These are phyloP conservation scores for Phrixothrix hirtus DNA, from an alignment of 2,888 invertebrate genomes.

Conservation along the genomic window DNA sequence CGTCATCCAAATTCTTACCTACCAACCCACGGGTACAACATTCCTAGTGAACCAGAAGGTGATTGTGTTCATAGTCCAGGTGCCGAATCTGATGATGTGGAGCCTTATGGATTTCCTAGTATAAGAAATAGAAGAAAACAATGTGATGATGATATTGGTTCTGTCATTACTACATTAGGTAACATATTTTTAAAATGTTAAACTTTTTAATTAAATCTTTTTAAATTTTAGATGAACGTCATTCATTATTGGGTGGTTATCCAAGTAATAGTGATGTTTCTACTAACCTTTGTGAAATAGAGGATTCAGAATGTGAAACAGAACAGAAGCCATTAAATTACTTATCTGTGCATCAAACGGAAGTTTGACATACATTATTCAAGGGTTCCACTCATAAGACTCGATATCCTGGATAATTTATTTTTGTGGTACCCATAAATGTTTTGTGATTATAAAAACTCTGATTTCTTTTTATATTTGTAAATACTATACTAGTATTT, in stretches of 20 bases:
- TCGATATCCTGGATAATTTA: slow-evolving; percentile 49
- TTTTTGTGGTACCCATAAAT: slow-evolving; percentile 40
- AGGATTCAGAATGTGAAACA: slow-evolving; percentile 79
- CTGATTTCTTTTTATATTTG: too few relatives aligned
- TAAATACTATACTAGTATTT: slow-evolving; percentile 14
- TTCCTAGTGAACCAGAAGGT: slow-evolving; percentile 68
- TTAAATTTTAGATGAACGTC: slow-evolving; percentile 66
- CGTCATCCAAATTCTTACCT: slow-evolving; percentile 85
- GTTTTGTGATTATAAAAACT: slow-evolving; percentile 5
- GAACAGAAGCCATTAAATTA: slow-evolving; percentile 56
- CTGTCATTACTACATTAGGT: slow-evolving; percentile 71
- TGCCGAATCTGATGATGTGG: slow-evolving; percentile 57
- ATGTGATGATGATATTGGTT: slow-evolving; percentile 67
- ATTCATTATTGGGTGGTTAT: slow-evolving; percentile 70
- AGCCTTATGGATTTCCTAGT: slow-evolving; percentile 59
- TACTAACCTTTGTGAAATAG: slow-evolving; percentile 88
- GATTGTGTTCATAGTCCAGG: slow-evolving; percentile 57
- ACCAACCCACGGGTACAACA: slow-evolving; percentile 67
- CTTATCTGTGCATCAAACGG: slow-evolving; percentile 54
- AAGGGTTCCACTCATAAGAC: slow-evolving; percentile 40
- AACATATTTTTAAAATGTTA: slow-evolving; percentile 16
- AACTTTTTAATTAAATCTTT: slow-evolving; percentile 2
- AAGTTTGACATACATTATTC: slow-evolving; percentile 48
- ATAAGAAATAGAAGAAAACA: slow-evolving; percentile 56
- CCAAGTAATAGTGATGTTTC: slow-evolving; percentile 85